phyloP scores from a whole-genome alignment of 2,888 invertebrate genomes.

The Orgyia antiqua region DNA sequence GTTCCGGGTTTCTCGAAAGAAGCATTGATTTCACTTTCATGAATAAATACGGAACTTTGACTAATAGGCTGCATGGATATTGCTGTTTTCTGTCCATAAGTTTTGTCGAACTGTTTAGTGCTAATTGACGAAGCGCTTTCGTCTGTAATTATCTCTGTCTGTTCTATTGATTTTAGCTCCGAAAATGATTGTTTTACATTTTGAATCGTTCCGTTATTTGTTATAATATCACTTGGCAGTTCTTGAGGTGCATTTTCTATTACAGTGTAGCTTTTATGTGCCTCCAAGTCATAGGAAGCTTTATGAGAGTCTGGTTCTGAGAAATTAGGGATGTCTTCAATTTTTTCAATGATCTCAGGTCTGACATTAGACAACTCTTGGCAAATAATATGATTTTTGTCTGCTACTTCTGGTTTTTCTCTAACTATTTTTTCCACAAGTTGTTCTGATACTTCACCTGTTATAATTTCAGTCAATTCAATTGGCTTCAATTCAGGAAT shows the following conservation, averaged over 20 bases:
- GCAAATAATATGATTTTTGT: slow-evolving; percentile 34
- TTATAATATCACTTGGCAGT: slow-evolving; percentile 53
- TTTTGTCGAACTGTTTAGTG: slow-evolving; percentile 22
- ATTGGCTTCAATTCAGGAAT: slow-evolving; percentile 43
- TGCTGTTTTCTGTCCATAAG: slow-evolving; percentile 28
- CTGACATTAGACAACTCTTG: slow-evolving; percentile 39
- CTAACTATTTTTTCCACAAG: slow-evolving; percentile 19
- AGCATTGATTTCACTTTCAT: slow-evolving; percentile 46
- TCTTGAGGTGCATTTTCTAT: slow-evolving; percentile 56
- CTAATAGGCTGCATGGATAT: slow-evolving; percentile 40
- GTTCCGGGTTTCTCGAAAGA: slow-evolving; percentile 27
- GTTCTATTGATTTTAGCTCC: slow-evolving; percentile 45
- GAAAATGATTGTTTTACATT: slow-evolving; percentile 49
- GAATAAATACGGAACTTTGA: slow-evolving; percentile 41
- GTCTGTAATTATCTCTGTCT: slow-evolving; percentile 42
- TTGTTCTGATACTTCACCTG: slow-evolving; percentile 33
- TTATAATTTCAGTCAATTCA: slow-evolving; percentile 39
- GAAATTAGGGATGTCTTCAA: slow-evolving; percentile 28
- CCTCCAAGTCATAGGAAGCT: slow-evolving; percentile 41
- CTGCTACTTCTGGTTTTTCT: slow-evolving; percentile 36
- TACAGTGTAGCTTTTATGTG: slow-evolving; percentile 42
- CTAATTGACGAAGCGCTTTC: slow-evolving; percentile 39
- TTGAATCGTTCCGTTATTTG: slow-evolving; percentile 50
- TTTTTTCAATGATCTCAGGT: slow-evolving; percentile 42
- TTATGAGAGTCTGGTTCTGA: slow-evolving; percentile 30